These are phyloP conservation scores for Cherax destructor DNA, from an alignment of 1,140 invertebrate species.

Conservation along the genomic window DNA sequence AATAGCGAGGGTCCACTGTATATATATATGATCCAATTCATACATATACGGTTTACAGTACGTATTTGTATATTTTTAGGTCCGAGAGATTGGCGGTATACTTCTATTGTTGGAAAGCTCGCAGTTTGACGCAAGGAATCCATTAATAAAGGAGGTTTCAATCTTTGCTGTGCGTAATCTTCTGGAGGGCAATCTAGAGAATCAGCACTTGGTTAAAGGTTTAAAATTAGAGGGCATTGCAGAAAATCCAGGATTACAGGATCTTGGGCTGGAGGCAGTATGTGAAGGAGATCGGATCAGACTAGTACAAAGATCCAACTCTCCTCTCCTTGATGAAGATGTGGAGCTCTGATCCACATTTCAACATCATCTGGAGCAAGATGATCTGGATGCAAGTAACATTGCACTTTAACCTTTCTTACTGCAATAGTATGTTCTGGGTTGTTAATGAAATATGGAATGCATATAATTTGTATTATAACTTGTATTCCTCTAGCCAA, in stretches of 20 bases:
- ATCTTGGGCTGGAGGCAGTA: conserved; percentile 29
- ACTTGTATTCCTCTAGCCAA: too few relatives aligned
- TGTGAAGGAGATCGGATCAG: conserved; percentile 15
- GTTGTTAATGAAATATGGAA: too few relatives aligned
- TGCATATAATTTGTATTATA: too few relatives aligned
- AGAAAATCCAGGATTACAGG: conserved; percentile 30
- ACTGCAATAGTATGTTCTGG: too few relatives aligned
- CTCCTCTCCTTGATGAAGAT: not conserved
- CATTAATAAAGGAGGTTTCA: conserved; percentile 43
- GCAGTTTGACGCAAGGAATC: conserved; percentile 56
- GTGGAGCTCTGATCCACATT: not conserved
- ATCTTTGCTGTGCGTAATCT: conserved; percentile 57
- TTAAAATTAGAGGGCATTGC: conserved; percentile 23
- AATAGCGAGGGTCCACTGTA: too few relatives aligned
- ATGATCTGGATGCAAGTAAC: too few relatives aligned
- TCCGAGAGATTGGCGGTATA: conserved; percentile 42
- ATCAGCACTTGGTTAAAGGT: conserved; percentile 24
- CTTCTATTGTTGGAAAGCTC: conserved; percentile 36
- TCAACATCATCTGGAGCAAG: not conserved
- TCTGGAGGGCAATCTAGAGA: conserved; percentile 52
- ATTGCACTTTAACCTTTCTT: too few relatives aligned
- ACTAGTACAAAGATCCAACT: conserved; percentile 5
- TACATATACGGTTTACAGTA: too few relatives aligned
- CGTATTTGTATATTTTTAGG: not conserved
- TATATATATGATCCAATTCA: too few relatives aligned